Evolutionary conservation across 2,888 invertebrate species (phyloP), one percentile per base, ranked within the genome.

Genomic region (Drosophila prolongata): DNA sequence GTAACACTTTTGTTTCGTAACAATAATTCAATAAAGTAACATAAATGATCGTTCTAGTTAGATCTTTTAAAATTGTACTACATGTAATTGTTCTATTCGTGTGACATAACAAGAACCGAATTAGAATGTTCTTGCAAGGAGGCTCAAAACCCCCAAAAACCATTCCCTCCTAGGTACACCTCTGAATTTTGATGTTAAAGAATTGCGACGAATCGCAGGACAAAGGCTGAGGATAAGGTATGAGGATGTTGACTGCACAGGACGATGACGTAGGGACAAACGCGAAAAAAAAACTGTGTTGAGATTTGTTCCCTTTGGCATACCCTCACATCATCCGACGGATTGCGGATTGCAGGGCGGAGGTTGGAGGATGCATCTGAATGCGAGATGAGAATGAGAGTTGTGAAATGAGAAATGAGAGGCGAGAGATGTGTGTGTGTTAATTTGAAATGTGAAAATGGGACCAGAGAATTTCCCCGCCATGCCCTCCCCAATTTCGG

Each of bases 211-310:
- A 56, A 49, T 34, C 43, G 65, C 71, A 82, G 82, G 82, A 82
- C 82, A 75, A 84, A 80, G 84, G 75, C 79, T 76, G 55, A 42
- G 67, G 67, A 61, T 14, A 53, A 57, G 53, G 69, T 38, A 59
- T 58, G 47, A 24, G 40, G 56, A 38, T 49, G 53, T 35, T 35
- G 43, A 11, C 66, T 67, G 50, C 56, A 70, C 71, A 82, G 82
- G 82, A 82, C 82, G 86, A 85, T 85, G 82, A 81, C 81, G 87
- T 72, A 55, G 78, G 70, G 69, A 46, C n/a, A 16, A 35, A n/a
- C 19, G 52, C 64, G 57, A 66, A 70, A 65, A 60, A n/a, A 75
- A 70, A 83, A 79, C 71, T 79, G 84, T 79, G 81, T 76, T 81
- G 75, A 74, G 85, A 85, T 84, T 85, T 77, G 53, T 24, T 68